Evolutionary conservation across 2,797 vertebrate species (phyloP).

Genomic region (Macroramphosus scolopax): DNA sequence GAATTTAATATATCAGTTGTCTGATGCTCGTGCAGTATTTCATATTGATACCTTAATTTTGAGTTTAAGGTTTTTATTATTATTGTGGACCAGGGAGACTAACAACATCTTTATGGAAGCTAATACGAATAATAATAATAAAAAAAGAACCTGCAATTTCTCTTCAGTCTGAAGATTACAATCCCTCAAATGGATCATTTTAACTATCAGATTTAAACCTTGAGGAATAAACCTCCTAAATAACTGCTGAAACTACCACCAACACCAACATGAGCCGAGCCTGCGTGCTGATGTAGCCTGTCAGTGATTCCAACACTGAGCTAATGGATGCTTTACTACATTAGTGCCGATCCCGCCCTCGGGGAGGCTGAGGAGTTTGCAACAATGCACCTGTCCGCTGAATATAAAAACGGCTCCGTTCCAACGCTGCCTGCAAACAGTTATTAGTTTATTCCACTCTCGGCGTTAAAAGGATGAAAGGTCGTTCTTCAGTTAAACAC

Average conservation of each 20-base stretch:
- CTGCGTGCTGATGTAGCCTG: conserved; percentile 3
- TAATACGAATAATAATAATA: no score
- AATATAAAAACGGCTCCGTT: conserved; percentile 9
- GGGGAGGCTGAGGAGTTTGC: conserved; percentile 5
- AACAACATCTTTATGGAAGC: no score
- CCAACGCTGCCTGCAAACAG: conserved; percentile 17
- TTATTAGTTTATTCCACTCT: background rate
- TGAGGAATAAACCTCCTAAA: no score
- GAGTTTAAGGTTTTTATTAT: background rate
- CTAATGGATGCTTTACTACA: conserved; percentile 14
- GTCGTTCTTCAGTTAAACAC: background rate
- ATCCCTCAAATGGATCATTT: no score
- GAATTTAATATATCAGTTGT: no score
- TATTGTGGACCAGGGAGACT: background rate
- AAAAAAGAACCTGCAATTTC: no score
- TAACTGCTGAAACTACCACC: no score
- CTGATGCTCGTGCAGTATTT: no score
- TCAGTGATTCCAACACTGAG: background rate
- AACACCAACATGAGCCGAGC: background rate
- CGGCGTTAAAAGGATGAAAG: background rate
- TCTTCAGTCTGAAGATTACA: no score
- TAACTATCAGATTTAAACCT: no score
- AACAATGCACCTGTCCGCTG: conserved; percentile 11
- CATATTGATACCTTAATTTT: no score
- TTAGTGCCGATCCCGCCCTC: conserved; percentile 4